Conservation (phyloP, 2,888 invertebrate species). For the Lagria hirta region DNA sequence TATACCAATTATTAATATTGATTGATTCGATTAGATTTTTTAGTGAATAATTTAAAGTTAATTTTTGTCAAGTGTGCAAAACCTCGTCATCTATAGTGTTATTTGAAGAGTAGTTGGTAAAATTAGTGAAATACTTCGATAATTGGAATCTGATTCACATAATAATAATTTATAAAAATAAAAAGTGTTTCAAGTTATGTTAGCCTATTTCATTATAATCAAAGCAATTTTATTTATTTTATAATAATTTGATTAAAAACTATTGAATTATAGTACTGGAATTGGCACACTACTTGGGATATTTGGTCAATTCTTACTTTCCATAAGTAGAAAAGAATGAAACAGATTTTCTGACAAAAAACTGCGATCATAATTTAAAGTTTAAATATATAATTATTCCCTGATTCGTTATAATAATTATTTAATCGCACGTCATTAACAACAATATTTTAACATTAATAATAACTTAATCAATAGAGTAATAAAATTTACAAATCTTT, state of each 20-base stretch:
- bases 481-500: constrained; percentile 31
- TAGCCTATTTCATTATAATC: too few relatives aligned
- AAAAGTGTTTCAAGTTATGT: constrained; percentile 8
- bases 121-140: too few relatives aligned
- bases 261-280: constrained; percentile 9
- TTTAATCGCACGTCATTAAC: constrained; percentile 36
- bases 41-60: too few relatives aligned
- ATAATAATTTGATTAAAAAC: too few relatives aligned
- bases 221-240: constrained; percentile 8
- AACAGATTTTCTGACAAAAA: constrained; percentile 10
- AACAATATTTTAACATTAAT: constrained; percentile 33
- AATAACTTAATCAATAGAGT: constrained; percentile 24
- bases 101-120: too few relatives aligned
- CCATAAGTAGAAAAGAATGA: background rate
- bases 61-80: too few relatives aligned
- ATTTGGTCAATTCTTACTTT: constrained; percentile 20
- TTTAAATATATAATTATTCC: constrained; percentile 34
- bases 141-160: too few relatives aligned
- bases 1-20: too few relatives aligned
- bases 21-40: too few relatives aligned
- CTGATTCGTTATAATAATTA: constrained; percentile 35
- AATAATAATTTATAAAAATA: constrained; percentile 18
- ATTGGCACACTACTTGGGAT: constrained; percentile 30
- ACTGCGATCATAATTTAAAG: constrained; percentile 22
- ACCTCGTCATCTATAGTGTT: too few relatives aligned